Evolutionary conservation across 1,140 invertebrate species (phyloP).

Genomic region (Penaeus vannamei): DNA sequence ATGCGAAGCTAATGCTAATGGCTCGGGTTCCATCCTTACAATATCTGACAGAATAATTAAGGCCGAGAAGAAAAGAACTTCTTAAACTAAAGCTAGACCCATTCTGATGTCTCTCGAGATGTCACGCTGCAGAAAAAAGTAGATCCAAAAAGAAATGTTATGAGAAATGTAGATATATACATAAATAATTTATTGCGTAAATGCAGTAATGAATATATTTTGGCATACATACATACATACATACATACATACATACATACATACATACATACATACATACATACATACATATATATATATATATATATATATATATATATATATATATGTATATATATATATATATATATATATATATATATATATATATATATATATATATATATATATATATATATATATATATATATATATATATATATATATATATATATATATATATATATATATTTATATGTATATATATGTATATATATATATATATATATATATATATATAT

Average conservation of each 20-base stretch:
- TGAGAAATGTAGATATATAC: too few species aligned
- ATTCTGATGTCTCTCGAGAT: too few species aligned
- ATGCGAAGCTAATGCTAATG: too few species aligned
- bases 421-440: slow-evolving; percentile 19
- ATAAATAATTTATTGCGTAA: too few species aligned
- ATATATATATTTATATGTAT: slow-evolving; percentile 29
- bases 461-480: slow-evolving; percentile 5
- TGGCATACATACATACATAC: background rate
- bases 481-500: slow-evolving; percentile 26
- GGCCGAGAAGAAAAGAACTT: too few species aligned
- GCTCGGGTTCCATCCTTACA: too few species aligned
- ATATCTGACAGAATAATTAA: too few species aligned
- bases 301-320: slow-evolving; percentile 31
- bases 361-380: slow-evolving; percentile 28
- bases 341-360: background rate
- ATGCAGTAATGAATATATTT: too few species aligned
- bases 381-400: slow-evolving; percentile 22
- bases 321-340: slow-evolving; percentile 26
- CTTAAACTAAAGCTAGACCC: too few species aligned
- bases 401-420: slow-evolving; percentile 25
- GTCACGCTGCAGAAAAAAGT: too few species aligned
- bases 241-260: background rate
- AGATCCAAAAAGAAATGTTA: too few species aligned
- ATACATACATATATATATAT: slow-evolving; percentile 25
- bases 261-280: slow-evolving; percentile 10